Conservation (phyloP, 1,140 invertebrate species). For the Tetramorium parvispinum region DNA sequence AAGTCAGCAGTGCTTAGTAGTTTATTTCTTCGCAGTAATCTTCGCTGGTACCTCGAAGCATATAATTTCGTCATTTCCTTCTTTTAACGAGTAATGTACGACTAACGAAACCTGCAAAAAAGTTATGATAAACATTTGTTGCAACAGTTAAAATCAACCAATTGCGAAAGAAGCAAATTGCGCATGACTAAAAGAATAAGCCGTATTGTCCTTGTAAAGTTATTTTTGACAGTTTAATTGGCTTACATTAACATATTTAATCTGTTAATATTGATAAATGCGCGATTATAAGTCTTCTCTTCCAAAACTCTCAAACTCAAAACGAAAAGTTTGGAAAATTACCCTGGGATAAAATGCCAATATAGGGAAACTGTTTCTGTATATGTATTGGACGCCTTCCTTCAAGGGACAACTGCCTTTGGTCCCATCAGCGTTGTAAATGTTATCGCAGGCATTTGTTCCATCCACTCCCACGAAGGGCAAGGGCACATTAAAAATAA, state of each 20-base stretch:
- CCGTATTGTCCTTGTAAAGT: background rate
- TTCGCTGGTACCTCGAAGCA: constrained; percentile 90
- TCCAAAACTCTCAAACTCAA: background rate
- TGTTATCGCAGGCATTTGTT: constrained; percentile 88
- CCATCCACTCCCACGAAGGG: constrained; percentile 92
- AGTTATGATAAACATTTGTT: constrained; percentile 42
- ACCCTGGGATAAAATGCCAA: constrained; percentile 89
- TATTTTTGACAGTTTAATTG: background rate
- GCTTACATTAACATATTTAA: background rate
- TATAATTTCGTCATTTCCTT: constrained; percentile 81
- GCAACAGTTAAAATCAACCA: background rate
- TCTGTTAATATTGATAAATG: background rate
- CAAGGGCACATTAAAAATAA: constrained; percentile 87
- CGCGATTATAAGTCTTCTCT: background rate
- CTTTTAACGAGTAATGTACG: constrained; percentile 88
- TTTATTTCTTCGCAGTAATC: constrained; percentile 84
- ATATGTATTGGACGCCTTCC: constrained; percentile 88
- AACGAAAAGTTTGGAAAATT: background rate
- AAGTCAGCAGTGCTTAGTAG: background rate
- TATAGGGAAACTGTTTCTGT: constrained; percentile 90
- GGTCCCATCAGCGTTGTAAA: constrained; percentile 86
- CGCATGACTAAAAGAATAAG: background rate
- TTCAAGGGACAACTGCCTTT: constrained; percentile 89
- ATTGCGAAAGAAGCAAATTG: constrained; percentile 24
- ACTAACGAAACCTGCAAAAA: constrained; percentile 84